Percentiles rank a stretch among this genome's conserved stretches.
phyloP scores from a whole-genome alignment of 1,140 invertebrate genomes.

The Calephelis nemesis region DNA sequence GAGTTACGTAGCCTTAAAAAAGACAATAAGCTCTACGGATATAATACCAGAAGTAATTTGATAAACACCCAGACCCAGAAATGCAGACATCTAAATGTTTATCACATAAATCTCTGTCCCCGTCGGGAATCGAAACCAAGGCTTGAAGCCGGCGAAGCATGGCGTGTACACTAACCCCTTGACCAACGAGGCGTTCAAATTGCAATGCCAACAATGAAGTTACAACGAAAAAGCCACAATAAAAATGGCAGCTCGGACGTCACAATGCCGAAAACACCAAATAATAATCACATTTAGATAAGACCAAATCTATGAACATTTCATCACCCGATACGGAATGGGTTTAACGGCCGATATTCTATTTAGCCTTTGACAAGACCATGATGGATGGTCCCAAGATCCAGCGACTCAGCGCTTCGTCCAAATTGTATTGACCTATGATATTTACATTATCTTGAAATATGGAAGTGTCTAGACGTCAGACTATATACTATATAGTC shows the following conservation, averaged over 20 bases:
- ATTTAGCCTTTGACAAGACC: conserved; percentile 9
- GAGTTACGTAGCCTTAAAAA: too few species aligned
- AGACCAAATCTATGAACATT: conserved; percentile 1
- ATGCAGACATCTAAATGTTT: too few species aligned
- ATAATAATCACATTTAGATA: conserved; percentile 5
- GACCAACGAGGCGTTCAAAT: too few species aligned
- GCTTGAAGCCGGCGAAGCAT: too few species aligned
- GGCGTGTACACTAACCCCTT: too few species aligned
- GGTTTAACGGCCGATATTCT: conserved; percentile 17
- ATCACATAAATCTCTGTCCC: too few species aligned
- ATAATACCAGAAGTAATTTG: too few species aligned
- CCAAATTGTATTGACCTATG: conserved; percentile 15
- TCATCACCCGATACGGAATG: conserved; percentile 9
- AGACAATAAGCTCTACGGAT: too few species aligned
- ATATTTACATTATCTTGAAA: conserved; percentile 15
- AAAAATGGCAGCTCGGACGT: neutral
- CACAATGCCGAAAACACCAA: neutral
- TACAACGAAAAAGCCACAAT: neutral
- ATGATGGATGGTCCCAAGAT: conserved; percentile 11
- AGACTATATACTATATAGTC: neutral
- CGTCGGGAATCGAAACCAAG: too few species aligned
- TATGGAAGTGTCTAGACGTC: conserved; percentile 12
- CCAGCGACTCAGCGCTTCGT: conserved; percentile 4
- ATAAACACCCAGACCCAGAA: too few species aligned
- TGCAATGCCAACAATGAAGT: too few species aligned